These are phyloP conservation scores for Rhagoletis pomonella DNA, from an alignment of 1,140 invertebrate genomes.

Conservation along the genomic window DNA sequence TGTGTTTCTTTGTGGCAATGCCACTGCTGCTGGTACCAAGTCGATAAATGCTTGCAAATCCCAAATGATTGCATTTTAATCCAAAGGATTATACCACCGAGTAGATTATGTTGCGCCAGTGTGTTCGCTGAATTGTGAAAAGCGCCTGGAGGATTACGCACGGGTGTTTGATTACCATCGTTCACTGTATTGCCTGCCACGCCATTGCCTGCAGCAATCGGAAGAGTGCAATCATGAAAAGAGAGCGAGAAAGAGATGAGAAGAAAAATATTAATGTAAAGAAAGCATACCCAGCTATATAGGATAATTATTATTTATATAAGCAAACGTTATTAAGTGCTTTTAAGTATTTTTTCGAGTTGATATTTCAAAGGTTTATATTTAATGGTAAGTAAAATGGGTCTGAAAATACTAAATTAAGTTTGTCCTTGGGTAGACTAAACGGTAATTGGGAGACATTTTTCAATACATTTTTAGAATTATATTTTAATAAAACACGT, in stretches of 20 bases:
- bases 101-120: constrained; percentile 72
- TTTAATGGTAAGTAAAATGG: no score
- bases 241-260: not conserved
- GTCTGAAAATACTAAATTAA: no score
- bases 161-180: constrained; percentile 73
- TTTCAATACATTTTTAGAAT: no score
- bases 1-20: constrained; percentile 19
- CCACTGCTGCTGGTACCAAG: constrained; percentile 57
- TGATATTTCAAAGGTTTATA: no score
- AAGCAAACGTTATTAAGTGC: no score
- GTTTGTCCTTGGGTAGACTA: no score
- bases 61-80: constrained; percentile 75
- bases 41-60: constrained; percentile 74
- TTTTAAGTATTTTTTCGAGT: no score
- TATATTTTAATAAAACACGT: no score
- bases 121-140: constrained; percentile 73
- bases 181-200: constrained; percentile 60
- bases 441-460: no score
- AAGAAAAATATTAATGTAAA: not conserved
- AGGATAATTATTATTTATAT: no score
- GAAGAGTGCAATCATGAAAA: constrained; percentile 4
- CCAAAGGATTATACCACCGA: constrained; percentile 73
- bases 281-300: not conserved
- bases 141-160: constrained; percentile 74
- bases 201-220: constrained; percentile 63